Conservation (phyloP, 2,113 vertebrate genomes). For the Macheiramphus alcinus region DNA sequence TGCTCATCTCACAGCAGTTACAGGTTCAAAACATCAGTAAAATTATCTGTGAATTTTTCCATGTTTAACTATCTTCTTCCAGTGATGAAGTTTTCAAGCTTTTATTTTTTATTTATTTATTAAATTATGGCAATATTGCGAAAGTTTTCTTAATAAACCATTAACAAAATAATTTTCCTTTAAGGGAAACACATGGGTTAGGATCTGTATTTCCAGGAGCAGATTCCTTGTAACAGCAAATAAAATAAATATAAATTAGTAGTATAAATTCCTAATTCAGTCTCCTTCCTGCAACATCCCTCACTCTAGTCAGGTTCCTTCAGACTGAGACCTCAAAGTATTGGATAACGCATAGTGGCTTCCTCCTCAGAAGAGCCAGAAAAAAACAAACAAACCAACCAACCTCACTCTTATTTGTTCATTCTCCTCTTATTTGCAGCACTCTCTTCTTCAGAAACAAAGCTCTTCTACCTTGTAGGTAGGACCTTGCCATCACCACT, state of each 20-base stretch:
- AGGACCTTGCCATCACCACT: neutral
- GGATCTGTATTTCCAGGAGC: neutral
- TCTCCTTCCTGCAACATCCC: neutral
- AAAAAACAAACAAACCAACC: neutral
- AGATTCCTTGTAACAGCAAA: neutral
- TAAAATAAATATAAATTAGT: neutral
- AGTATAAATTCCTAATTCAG: neutral
- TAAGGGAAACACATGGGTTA: neutral
- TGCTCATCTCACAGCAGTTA: neutral
- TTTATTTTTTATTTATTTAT: neutral
- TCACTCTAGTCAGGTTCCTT: neutral
- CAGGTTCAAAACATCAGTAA: neutral
- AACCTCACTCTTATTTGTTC: neutral
- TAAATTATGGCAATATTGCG: neutral
- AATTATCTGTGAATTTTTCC: neutral
- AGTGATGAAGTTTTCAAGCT: neutral
- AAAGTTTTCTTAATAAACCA: neutral
- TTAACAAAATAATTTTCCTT: neutral
- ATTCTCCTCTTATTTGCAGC: neutral
- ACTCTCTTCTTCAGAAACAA: neutral
- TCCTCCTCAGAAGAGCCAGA: neutral
- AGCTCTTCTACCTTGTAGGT: neutral
- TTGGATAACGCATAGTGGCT: accelerated
- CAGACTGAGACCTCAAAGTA: neutral
- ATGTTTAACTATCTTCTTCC: neutral